These are phyloP conservation scores for Choloepus hoffmanni DNA, from an alignment of 2,113 vertebrate genomes.

Conservation along the genomic window DNA sequence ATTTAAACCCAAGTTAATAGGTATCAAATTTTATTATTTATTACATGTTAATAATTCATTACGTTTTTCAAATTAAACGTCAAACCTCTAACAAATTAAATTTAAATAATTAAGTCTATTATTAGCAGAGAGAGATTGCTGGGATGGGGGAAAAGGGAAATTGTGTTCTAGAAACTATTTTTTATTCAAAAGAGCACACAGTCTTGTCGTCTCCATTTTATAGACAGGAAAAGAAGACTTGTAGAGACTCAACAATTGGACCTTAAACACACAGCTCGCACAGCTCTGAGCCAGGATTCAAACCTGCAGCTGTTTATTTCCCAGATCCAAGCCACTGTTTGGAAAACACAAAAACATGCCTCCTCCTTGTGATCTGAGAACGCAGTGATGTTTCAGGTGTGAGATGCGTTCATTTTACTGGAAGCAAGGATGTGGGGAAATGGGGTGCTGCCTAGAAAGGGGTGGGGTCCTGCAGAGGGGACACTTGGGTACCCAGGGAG, in stretches of 20 bases:
- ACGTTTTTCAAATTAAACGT: slow-evolving; percentile 68
- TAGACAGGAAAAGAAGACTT: rapidly evolving
- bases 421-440: neutral
- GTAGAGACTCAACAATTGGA: neutral
- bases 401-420: rapidly evolving
- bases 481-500: neutral
- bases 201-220: neutral
- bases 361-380: rapidly evolving
- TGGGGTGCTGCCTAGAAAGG: neutral
- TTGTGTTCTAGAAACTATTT: neutral
- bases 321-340: rapidly evolving
- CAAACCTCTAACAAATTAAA: slow-evolving; percentile 71
- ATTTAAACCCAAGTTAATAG: slow-evolving; percentile 68
- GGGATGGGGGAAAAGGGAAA: neutral
- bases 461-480: neutral
- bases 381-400: neutral
- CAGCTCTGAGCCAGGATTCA: neutral
- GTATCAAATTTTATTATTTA: slow-evolving; percentile 72
- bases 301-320: rapidly evolving
- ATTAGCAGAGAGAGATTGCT: slow-evolving; percentile 44
- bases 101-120: slow-evolving; percentile 76
- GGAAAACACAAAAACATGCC: rapidly evolving
- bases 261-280: rapidly evolving
- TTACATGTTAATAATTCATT: slow-evolving; percentile 74
- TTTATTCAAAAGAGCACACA: neutral